phyloP scores from a whole-genome alignment of 2,797 vertebrate species.

The Iguana delicatissima region DNA sequence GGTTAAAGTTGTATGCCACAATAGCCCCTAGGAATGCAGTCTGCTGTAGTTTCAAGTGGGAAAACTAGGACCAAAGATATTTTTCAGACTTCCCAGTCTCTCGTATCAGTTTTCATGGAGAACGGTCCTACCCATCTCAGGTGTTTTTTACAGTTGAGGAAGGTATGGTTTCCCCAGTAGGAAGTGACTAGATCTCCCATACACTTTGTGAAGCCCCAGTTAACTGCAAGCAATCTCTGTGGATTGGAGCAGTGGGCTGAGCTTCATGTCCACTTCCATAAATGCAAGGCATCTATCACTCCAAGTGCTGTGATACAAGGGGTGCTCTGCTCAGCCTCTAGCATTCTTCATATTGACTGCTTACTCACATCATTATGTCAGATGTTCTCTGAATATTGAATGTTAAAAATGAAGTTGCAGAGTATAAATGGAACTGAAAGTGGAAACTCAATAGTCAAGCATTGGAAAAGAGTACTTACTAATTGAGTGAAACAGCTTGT shows the following conservation, averaged over 20 bases:
- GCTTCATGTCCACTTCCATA: too few species aligned
- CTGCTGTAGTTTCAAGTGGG: neutral
- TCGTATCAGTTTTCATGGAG: neutral
- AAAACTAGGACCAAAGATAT: neutral
- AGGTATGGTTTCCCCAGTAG: neutral
- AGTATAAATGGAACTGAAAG: constrained; percentile 29
- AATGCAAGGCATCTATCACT: neutral
- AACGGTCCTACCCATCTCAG: neutral
- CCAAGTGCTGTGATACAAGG: neutral
- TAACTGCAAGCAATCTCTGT: neutral
- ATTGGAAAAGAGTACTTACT: neutral
- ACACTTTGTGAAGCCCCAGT: neutral
- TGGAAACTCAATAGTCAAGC: neutral
- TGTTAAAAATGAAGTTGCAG: neutral
- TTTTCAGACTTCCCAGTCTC: neutral
- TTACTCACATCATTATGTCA: neutral
- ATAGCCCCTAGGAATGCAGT: neutral
- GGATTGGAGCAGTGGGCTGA: neutral
- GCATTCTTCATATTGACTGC: constrained; percentile 6
- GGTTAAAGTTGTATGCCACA: neutral
- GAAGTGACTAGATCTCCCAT: neutral
- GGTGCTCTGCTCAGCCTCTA: neutral
- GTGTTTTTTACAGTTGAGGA: neutral
- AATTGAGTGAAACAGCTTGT: neutral
- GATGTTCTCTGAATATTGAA: neutral